A percentile compares a stretch with the other conserved stretches of the same genome.
These are phyloP conservation scores for Sus cebifrons DNA, from an alignment of 2,797 vertebrate genomes.

Conservation along the genomic window DNA sequence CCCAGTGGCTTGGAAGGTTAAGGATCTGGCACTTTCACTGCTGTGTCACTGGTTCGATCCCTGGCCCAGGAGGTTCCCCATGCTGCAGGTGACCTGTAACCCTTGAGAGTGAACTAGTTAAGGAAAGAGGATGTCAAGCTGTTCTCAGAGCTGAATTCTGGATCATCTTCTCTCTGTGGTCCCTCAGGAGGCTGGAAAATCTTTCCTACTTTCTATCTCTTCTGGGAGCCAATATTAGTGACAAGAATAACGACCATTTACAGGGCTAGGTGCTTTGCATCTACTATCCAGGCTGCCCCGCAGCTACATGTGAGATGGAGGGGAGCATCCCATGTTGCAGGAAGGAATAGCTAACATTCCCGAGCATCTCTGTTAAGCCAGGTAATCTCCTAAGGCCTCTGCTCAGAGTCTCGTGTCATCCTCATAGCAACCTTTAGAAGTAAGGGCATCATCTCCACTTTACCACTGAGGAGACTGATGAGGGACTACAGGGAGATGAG, in stretches of 20 bases:
- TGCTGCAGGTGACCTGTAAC: neutral
- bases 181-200: neutral
- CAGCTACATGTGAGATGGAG: neutral
- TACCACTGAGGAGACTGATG: neutral
- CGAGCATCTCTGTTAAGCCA: neutral
- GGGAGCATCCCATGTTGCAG: rapidly evolving
- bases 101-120: neutral
- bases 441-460: neutral
- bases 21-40: no score
- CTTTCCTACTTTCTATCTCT: neutral
- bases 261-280: neutral
- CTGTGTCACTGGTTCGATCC: no score
- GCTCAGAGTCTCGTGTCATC: neutral
- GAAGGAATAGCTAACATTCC: neutral
- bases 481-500: neutral
- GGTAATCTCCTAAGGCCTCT: neutral
- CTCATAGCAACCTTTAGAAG: neutral
- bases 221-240: neutral
- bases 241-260: no score
- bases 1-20: no score
- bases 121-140: neutral
- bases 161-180: neutral
- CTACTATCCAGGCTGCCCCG: neutral
- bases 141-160: neutral
- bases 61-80: no score